These are phyloP conservation scores for Clanis bilineata DNA, from an alignment of 2,888 invertebrate genomes.

Conservation along the genomic window DNA sequence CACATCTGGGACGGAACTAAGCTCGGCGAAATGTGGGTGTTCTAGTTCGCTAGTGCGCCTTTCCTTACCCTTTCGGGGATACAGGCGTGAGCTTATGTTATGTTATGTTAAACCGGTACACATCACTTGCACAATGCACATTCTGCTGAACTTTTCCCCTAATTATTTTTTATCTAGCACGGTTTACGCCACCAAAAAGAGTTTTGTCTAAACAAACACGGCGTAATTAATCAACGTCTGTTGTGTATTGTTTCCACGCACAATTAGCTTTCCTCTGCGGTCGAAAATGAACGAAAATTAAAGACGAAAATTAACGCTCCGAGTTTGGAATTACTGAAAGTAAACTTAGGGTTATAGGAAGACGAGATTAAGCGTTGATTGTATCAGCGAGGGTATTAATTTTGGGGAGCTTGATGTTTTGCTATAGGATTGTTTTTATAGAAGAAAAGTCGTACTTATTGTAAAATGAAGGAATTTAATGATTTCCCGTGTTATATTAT, in stretches of 20 bases:
- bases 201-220: slow-evolving; percentile 42
- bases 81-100: too few relatives aligned
- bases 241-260: slow-evolving; percentile 43
- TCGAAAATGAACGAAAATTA: slow-evolving; percentile 29
- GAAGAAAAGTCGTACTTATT: too few relatives aligned
- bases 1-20: too few relatives aligned
- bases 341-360: slow-evolving; percentile 48
- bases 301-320: slow-evolving; percentile 37
- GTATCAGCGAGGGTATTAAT: slow-evolving; percentile 43
- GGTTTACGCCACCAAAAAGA: slow-evolving; percentile 23
- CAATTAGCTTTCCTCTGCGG: slow-evolving; percentile 56
- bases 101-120: too few relatives aligned
- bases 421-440: too few relatives aligned
- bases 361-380: slow-evolving; percentile 51
- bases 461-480: too few relatives aligned
- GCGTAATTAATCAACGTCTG: slow-evolving; percentile 62
- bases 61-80: too few relatives aligned
- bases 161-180: not conserved
- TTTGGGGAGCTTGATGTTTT: not conserved
- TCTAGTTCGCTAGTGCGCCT: too few relatives aligned
- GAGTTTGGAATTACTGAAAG: slow-evolving; percentile 56
- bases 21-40: too few relatives aligned
- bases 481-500: too few relatives aligned
- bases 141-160: not conserved
- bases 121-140: too few relatives aligned